Evolutionary conservation across 1,140 invertebrate genomes (phyloP).

Genomic region (Acarapis woodi): DNA sequence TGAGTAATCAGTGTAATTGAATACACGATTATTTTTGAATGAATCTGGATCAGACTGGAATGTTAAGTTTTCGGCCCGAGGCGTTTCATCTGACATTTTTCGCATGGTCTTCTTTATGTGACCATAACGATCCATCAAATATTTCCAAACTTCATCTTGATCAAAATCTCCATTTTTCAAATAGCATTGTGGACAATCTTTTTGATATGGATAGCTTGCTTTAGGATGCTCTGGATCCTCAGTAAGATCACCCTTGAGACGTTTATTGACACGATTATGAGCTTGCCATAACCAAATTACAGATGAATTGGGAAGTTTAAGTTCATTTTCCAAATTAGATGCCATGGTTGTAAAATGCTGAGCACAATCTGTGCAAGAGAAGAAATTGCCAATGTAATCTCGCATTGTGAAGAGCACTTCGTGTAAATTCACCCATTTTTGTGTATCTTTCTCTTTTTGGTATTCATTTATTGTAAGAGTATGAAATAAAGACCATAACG

Average conservation of each 20-base stretch:
- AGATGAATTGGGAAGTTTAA: slow-evolving; percentile 34
- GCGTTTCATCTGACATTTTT: too few species aligned
- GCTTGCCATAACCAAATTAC: slow-evolving; percentile 78
- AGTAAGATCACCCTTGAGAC: slow-evolving; percentile 50
- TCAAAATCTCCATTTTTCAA: not conserved
- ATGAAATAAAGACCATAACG: slow-evolving; percentile 83
- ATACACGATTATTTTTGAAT: too few species aligned
- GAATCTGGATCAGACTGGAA: too few species aligned
- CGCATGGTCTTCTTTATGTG: too few species aligned
- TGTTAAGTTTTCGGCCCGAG: too few species aligned
- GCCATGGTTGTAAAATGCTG: slow-evolving; percentile 50
- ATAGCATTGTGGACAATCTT: slow-evolving; percentile 34
- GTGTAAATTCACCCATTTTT: slow-evolving; percentile 20
- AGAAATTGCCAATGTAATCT: slow-evolving; percentile 69
- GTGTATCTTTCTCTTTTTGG: slow-evolving; percentile 17
- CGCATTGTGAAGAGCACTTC: slow-evolving; percentile 49
- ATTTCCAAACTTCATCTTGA: not conserved
- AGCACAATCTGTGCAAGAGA: slow-evolving; percentile 68
- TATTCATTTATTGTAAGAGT: slow-evolving; percentile 50
- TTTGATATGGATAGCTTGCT: slow-evolving; percentile 45
- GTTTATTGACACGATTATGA: slow-evolving; percentile 70
- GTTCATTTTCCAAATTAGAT: slow-evolving; percentile 25
- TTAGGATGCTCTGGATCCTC: slow-evolving; percentile 73
- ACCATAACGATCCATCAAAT: not conserved
- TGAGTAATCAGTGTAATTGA: too few species aligned